Percentiles rank a stretch among this genome's conserved stretches.
phyloP scores from a whole-genome alignment of 1,140 invertebrate genomes.

The Drosophila ohnishii region DNA sequence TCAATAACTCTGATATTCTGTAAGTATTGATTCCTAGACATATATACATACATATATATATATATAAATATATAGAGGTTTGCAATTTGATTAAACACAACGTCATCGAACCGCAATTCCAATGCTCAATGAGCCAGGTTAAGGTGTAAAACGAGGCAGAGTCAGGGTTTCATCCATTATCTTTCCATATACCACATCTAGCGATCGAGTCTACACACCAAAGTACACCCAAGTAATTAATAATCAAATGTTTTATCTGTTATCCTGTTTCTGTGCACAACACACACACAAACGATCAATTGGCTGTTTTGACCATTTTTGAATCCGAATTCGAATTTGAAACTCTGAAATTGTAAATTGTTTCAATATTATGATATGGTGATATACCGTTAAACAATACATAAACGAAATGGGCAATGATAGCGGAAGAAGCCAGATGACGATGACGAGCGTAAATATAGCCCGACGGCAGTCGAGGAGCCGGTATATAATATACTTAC shows the following conservation, averaged over 20 bases:
- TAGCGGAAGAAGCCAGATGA: constrained; percentile 79
- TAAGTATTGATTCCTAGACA: constrained; percentile 39
- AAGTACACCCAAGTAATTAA: constrained; percentile 30
- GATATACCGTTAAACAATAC: constrained; percentile 10
- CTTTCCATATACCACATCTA: neutral
- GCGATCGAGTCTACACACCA: constrained; percentile 19
- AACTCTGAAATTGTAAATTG: constrained; percentile 12
- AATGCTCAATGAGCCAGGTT: constrained; percentile 1
- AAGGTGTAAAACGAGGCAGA: neutral
- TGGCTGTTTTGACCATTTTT: constrained; percentile 3
- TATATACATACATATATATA: constrained; percentile 9
- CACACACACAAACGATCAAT: constrained; percentile 40
- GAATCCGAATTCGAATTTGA: constrained; percentile 7
- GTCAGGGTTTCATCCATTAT: constrained; percentile 3
- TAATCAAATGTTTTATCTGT: constrained; percentile 40
- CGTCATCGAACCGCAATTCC: constrained; percentile 7
- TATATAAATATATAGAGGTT: constrained; percentile 27
- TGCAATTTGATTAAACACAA: constrained; percentile 33
- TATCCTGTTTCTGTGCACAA: constrained; percentile 50
- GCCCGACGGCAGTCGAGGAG: constrained; percentile 86
- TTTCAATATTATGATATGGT: constrained; percentile 8
- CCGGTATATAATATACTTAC: constrained; percentile 84
- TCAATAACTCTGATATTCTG: constrained; percentile 12
- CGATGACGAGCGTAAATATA: constrained; percentile 84
- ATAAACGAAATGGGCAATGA: constrained; percentile 45